Conservation (phyloP, 2,113 vertebrate species). For the Gila orcuttii region DNA sequence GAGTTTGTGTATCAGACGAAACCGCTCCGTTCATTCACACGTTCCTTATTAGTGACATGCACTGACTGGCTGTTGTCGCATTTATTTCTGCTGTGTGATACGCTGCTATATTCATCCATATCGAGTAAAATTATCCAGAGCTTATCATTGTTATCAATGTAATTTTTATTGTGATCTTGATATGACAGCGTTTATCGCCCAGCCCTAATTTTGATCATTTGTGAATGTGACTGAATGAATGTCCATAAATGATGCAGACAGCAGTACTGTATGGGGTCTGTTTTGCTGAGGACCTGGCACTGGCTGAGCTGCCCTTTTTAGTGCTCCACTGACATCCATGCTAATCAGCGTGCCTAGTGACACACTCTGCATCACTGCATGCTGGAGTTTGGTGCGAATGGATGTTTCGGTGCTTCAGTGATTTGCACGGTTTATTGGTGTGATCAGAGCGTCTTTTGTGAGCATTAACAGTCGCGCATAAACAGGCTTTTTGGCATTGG, state of each 20-base stretch:
- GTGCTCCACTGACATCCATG: slow-evolving; percentile 32
- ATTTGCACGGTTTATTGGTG: slow-evolving; percentile 52
- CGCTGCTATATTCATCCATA: no score
- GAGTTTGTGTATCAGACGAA: no score
- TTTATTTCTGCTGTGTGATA: no score
- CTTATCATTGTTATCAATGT: no score
- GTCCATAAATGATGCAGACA: not conserved
- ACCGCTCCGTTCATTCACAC: no score
- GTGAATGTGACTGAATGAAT: not conserved
- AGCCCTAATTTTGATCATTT: not conserved
- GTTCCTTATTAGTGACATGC: no score
- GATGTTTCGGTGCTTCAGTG: slow-evolving; percentile 29
- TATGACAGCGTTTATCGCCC: no score
- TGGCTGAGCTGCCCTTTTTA: slow-evolving; percentile 10
- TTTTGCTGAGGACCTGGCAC: not conserved
- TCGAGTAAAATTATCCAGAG: no score
- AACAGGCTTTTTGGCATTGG: slow-evolving; percentile 26
- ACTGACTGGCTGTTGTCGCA: no score
- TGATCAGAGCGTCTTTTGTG: slow-evolving; percentile 48
- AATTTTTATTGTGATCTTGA: no score
- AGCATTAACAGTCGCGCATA: slow-evolving; percentile 28
- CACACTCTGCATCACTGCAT: not conserved
- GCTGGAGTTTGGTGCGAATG: slow-evolving; percentile 10
- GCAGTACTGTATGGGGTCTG: slow-evolving; percentile 8
- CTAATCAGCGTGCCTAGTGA: slow-evolving; percentile 34